Evolutionary conservation across 1,140 invertebrate species (phyloP).

Genomic region (Eueides isabella): DNA sequence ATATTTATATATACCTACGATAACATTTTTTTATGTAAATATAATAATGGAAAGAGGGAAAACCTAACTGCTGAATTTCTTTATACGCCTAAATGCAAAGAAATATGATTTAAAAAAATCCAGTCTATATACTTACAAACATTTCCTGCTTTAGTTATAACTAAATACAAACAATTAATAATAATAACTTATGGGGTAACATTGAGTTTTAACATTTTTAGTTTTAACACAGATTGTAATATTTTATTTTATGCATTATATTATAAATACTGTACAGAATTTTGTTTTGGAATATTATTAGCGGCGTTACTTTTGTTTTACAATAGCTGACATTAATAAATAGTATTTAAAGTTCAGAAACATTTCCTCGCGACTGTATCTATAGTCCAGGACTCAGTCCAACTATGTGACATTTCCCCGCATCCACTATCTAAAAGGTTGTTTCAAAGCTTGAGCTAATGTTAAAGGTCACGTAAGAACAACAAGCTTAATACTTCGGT

Average conservation of each 20-base stretch:
- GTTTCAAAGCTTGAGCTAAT: constrained; percentile 54
- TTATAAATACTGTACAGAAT: no score
- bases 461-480: constrained; percentile 67
- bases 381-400: constrained; percentile 68
- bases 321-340: constrained; percentile 18
- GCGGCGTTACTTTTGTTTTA: neutral
- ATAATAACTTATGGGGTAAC: no score
- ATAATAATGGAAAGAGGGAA: neutral
- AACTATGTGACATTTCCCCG: constrained; percentile 78
- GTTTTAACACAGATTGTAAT: no score
- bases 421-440: constrained; percentile 75
- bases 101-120: no score
- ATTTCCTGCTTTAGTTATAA: neutral
- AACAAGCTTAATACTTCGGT: constrained; percentile 66
- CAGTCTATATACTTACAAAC: neutral
- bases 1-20: no score
- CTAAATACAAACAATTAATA: neutral
- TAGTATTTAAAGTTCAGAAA: constrained; percentile 26
- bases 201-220: no score
- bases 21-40: no score
- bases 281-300: neutral
- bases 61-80: neutral
- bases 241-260: no score
- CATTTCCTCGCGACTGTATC: constrained; percentile 51
- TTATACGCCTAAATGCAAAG: no score